Percentiles rank a stretch among this genome's conserved stretches.
Conservation (phyloP, 1,140 invertebrate species). For the Musca vetustissima region DNA sequence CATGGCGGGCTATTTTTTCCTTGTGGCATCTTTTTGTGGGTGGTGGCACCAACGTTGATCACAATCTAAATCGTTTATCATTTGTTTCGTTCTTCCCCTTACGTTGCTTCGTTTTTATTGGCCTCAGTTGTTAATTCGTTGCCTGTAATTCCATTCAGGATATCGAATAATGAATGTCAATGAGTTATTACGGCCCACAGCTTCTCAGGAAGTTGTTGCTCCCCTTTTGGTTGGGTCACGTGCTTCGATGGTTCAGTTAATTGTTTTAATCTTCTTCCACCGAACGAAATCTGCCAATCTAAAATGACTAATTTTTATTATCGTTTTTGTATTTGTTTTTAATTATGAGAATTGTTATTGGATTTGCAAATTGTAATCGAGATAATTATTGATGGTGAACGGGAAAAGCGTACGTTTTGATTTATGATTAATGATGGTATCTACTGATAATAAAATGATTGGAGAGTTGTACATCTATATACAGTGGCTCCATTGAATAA, state of each 20-base stretch:
- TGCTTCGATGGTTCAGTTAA: constrained; percentile 8
- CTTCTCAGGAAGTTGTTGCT: neutral
- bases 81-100: neutral
- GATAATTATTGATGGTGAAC: too few species aligned
- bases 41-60: neutral
- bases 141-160: neutral
- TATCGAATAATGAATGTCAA: constrained; percentile 15
- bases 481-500: too few species aligned
- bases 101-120: too few species aligned
- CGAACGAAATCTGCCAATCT: neutral
- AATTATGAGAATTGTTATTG: neutral
- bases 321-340: constrained; percentile 18
- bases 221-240: neutral
- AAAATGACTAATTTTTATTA: constrained; percentile 7
- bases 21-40: constrained; percentile 7
- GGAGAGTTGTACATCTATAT: too few species aligned
- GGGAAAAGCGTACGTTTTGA: too few species aligned
- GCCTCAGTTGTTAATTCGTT: constrained; percentile 9
- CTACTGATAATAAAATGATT: too few species aligned
- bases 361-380: neutral
- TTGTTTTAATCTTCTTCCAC: constrained; percentile 8
- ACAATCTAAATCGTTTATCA: constrained; percentile 15
- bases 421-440: too few species aligned
- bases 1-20: neutral
- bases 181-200: neutral